phyloP scores from a whole-genome alignment of 2,113 vertebrate species.

The Ondatra zibethicus region DNA sequence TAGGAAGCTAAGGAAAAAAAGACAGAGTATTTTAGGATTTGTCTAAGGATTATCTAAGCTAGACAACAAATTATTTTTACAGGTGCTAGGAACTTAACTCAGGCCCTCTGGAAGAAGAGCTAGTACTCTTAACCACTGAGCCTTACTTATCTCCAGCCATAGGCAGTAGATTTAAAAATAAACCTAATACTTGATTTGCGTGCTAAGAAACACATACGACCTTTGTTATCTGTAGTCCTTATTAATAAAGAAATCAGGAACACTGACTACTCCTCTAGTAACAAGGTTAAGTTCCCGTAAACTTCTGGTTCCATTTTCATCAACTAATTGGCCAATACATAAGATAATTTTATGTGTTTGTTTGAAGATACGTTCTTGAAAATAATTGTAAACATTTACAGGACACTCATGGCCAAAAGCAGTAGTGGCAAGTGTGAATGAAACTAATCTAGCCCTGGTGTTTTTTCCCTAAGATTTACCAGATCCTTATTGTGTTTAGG shows the following conservation, averaged over 20 bases:
- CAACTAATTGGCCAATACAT: background rate
- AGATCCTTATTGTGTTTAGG: background rate
- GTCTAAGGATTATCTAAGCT: background rate
- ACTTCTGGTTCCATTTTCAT: background rate
- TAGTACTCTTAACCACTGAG: background rate
- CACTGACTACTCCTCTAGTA: background rate
- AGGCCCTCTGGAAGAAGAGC: background rate
- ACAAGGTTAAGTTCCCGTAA: background rate
- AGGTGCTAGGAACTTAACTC: background rate
- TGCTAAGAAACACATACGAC: background rate
- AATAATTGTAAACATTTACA: background rate
- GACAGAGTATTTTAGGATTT: background rate
- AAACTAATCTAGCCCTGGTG: background rate
- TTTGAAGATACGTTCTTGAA: constrained; percentile 25
- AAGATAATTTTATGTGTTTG: background rate
- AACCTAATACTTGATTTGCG: background rate
- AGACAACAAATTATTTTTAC: background rate
- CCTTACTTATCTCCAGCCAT: background rate
- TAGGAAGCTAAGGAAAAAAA: background rate
- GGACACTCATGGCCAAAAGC: background rate
- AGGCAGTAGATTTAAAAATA: background rate
- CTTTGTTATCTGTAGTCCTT: background rate
- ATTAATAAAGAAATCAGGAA: background rate
- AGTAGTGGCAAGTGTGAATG: background rate
- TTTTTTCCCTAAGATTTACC: background rate